Base-by-base conservation (phyloP, 2,113 vertebrate genomes). In the Odocoileus virginianus region DNA sequence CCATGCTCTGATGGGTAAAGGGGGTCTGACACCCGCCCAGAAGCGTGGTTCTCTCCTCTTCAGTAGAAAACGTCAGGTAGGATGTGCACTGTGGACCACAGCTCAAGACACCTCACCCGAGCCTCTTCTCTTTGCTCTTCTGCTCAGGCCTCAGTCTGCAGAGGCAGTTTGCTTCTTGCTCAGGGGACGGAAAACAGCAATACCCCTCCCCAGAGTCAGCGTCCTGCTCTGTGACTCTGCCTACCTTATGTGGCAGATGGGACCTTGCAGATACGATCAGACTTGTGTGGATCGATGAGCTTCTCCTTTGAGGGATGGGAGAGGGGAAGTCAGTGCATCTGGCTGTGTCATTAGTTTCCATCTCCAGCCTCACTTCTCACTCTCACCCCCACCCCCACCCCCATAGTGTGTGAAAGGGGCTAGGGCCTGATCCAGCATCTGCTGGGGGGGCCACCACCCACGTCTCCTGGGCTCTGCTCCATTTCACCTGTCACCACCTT, bases 201-300 rank as follows among this genome's bases (percentile, higher is more conserved):
- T 15, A 9, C 40, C 30, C 30, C 19, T 12, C n/a, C 57, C 25
- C n/a, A 10, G 1, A 0, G 47, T 43, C 47, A 0, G 9, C 2
- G 0, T 71, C 76, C 30, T 82, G 33, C 30, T 36, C 79, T 54
- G 4, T 4, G 50, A 23, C 50, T 2, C 21, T 54, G 30, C 45
- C 45, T 81, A 81, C 16, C 16, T 12, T 33, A 7, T 52, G 17
- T 0, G 5, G 33, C 33, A 52, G 45, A 21, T 21, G 45, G 28
- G 47, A 12, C 78, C 10, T 81, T 21, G 78, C 28, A 12, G 47
- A 12, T 81, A 33, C 19, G 5, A 3, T 12, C 78, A 33, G 47
- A 33, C 71, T 28, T 1, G 7, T 4, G n/a, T 11, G 2, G 27
- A 45, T 1, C 19, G 15, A 12, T 5, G 47, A 55, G 52, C 50